Conservation (phyloP, 64 coral and sea anemone genomes). For the Trachythela sp. region DNA sequence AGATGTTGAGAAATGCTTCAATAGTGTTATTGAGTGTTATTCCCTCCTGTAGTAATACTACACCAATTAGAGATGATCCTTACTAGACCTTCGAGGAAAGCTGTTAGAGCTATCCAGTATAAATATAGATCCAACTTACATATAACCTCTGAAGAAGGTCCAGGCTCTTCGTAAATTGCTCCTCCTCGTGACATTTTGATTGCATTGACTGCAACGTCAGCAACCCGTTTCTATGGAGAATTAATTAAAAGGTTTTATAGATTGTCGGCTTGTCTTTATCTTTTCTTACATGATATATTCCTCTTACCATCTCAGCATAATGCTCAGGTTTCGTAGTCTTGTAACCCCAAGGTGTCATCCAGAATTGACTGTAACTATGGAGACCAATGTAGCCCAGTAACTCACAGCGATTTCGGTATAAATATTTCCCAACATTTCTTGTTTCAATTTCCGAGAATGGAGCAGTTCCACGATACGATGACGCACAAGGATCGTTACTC, state of each 20-base stretch:
- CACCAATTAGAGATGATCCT: no score
- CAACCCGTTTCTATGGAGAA: not conserved
- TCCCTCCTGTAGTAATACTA: no score
- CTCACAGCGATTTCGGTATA: not conserved
- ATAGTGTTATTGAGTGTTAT: no score
- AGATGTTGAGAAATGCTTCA: no score
- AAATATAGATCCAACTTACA: not conserved
- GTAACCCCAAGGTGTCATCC: slow-evolving; percentile 25
- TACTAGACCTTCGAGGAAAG: no score
- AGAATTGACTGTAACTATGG: slow-evolving; percentile 13
- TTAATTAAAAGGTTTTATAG: no score
- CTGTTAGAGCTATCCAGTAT: not conserved
- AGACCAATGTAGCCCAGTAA: not conserved
- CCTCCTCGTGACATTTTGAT: not conserved
- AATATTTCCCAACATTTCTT: not conserved
- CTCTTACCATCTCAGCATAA: slow-evolving; percentile 7
- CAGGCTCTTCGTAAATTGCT: not conserved
- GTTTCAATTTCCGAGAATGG: slow-evolving; percentile 18
- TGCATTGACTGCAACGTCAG: not conserved
- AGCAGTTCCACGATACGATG: not conserved
- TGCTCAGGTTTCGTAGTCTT: not conserved
- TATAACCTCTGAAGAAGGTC: slow-evolving; percentile 7
- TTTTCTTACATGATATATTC: no score
- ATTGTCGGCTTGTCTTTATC: no score
- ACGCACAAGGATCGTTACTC: not conserved